These are phyloP conservation scores for Cenopis cana DNA, from an alignment of 2,888 invertebrate genomes.

Conservation along the genomic window DNA sequence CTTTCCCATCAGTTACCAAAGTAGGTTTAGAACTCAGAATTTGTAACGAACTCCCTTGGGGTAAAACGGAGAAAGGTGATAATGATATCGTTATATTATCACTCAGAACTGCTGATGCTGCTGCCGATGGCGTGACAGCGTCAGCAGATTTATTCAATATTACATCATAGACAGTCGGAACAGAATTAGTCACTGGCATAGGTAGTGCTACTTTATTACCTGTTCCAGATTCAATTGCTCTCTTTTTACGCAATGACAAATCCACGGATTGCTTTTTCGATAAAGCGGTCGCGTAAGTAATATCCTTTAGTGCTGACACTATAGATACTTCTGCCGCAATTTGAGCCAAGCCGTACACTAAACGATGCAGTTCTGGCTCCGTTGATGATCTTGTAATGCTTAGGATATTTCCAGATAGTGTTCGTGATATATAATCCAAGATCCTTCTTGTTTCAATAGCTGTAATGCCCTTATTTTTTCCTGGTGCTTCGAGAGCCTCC, in stretches of 20 bases:
- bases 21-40: conserved; percentile 57
- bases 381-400: conserved; percentile 74
- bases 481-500: conserved; percentile 77
- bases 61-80: conserved; percentile 68
- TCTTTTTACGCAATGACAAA: conserved; percentile 71
- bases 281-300: conserved; percentile 72
- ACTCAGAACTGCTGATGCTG: conserved; percentile 35
- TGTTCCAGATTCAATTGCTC: conserved; percentile 55
- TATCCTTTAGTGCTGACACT: conserved; percentile 77
- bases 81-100: conserved; percentile 46
- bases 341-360: conserved; percentile 79
- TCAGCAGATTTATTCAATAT: conserved; percentile 66
- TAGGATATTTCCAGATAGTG: conserved; percentile 75
- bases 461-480: conserved; percentile 76
- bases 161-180: conserved; percentile 60
- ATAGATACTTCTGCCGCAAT: conserved; percentile 80
- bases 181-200: conserved; percentile 47
- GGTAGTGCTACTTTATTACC: conserved; percentile 50
- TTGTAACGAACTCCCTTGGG: conserved; percentile 59
- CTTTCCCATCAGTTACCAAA: conserved; percentile 54
- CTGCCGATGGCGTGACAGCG: conserved; percentile 39
- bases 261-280: conserved; percentile 79
- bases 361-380: conserved; percentile 78
- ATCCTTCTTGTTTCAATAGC: conserved; percentile 80
- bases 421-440: conserved; percentile 78